Base-by-base conservation (phyloP, 2,797 vertebrate genomes). In the Sphaeramia orbicularis region DNA sequence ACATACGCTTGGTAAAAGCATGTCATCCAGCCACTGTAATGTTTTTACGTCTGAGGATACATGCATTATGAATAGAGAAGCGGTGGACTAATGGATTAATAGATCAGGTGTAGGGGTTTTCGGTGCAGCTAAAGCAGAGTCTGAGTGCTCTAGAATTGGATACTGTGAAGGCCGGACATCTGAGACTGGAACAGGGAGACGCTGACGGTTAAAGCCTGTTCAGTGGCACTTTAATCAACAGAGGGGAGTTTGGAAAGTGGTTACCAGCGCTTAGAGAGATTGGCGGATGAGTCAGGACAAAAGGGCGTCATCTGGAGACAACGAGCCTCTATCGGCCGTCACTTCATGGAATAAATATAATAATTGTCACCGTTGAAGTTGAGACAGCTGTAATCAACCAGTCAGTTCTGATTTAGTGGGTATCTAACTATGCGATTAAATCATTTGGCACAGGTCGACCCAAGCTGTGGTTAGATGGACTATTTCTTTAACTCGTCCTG, bases 221-320 rank as follows among this genome's bases (percentile, higher is more conserved):
- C 56, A 18, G 41, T 35, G 42, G 78, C 79, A 80, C 84, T 81
- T 83, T 79, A 85, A 88, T 88, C 81, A 88, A 15, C 71, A 8
- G 42, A 36, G 44, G 68, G 62, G 63, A 73, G 62, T 57, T 52
- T 71, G 51, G 62, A 55, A 67, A 75, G 59, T 45, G 68, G 58
- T 64, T 37, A 40, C 41, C 2, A 9, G 60, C 12, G 59, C 64
- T 79, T 69, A 56, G 65, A 59, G 59, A 68, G 49, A 78, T 68
- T 80, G 41, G 32, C 12, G 14, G 16, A 43, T 4, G 59, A 51
- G 19, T 27, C 50, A 43, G 10, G 38, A 24, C 12, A 19, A 11
- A 7, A 45, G 74, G 49, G 56, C 24, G 42, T 61, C 32, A 19
- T 38, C n/a, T n/a, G n/a, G n/a, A n/a, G n/a, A n/a, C n/a, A n/a